Evolutionary conservation across 2,113 vertebrate genomes (phyloP).

Genomic region (Chloropsis cyanopogon): DNA sequence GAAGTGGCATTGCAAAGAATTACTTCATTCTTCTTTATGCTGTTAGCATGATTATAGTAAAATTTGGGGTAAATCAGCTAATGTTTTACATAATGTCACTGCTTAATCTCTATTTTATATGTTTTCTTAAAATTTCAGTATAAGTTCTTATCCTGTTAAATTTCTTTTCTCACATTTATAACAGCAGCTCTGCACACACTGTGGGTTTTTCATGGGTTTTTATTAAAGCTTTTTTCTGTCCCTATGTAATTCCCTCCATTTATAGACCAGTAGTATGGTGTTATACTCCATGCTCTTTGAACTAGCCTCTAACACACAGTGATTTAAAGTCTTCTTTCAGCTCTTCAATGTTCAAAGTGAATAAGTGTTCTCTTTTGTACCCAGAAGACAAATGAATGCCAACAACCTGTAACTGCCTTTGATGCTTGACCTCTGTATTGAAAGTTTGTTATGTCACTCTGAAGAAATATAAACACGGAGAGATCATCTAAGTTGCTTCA

Average conservation of each 20-base stretch:
- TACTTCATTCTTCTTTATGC: neutral
- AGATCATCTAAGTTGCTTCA: neutral
- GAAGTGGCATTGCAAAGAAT: neutral
- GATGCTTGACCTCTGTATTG: conserved; percentile 39
- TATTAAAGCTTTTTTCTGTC: neutral
- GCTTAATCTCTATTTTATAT: neutral
- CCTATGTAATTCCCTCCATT: neutral
- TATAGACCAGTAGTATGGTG: neutral
- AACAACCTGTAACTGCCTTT: conserved; percentile 37
- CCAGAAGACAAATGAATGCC: conserved; percentile 37
- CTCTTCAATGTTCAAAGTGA: conserved; percentile 23
- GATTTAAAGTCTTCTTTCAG: conserved; percentile 44
- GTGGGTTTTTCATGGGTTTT: neutral
- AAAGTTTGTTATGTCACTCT: conserved; percentile 21
- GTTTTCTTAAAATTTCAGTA: neutral
- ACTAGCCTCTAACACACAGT: neutral
- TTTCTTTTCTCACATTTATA: neutral
- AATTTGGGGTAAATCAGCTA: neutral
- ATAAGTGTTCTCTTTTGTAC: conserved; percentile 30
- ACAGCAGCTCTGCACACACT: neutral
- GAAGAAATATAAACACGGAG: neutral
- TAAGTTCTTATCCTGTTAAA: neutral
- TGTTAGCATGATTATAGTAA: neutral
- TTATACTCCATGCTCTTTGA: conserved; percentile 3
- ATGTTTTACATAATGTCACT: neutral